Percentiles rank a stretch among this genome's conserved stretches.
phyloP scores from a whole-genome alignment of 2,113 vertebrate genomes.

The Nannobrachium achirus region DNA sequence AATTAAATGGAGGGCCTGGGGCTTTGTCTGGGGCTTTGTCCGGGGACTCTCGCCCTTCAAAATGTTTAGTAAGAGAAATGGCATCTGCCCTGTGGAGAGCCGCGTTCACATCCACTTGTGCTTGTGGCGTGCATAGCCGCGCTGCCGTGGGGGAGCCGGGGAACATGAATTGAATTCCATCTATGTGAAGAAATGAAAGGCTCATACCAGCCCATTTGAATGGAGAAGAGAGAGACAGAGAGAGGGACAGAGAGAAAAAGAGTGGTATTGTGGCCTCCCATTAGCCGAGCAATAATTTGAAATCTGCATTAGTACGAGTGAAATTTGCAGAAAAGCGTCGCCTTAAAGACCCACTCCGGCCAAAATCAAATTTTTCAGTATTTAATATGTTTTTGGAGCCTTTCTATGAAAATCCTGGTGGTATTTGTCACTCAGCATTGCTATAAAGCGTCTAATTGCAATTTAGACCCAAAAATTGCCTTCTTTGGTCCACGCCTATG shows the following conservation, averaged over 20 bases:
- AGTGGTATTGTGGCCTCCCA: too few relatives aligned
- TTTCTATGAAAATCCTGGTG: too few relatives aligned
- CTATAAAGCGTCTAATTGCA: too few relatives aligned
- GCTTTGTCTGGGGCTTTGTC: constrained; percentile 76
- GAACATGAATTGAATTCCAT: constrained; percentile 64
- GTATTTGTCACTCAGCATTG: too few relatives aligned
- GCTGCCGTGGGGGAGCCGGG: constrained; percentile 31
- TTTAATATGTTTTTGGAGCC: too few relatives aligned
- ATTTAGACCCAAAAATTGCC: too few relatives aligned
- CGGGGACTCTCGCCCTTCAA: constrained; percentile 69
- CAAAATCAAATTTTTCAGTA: too few relatives aligned
- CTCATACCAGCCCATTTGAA: constrained; percentile 50
- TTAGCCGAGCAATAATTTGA: neutral
- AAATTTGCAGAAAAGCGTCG: neutral
- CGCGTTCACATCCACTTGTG: constrained; percentile 59
- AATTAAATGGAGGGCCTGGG: constrained; percentile 76
- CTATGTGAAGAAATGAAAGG: constrained; percentile 48
- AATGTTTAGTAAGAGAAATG: constrained; percentile 76
- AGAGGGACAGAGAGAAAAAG: neutral
- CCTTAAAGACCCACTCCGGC: too few relatives aligned
- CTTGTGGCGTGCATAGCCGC: constrained; percentile 23
- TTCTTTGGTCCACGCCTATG: too few relatives aligned
- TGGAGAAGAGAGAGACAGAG: constrained; percentile 39
- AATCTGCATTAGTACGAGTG: constrained; percentile 36
- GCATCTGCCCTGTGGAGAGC: constrained; percentile 67